A percentile compares a stretch with the other conserved stretches of the same genome.
These are phyloP conservation scores for Formica selysi DNA, from an alignment of 1,140 invertebrate genomes.

Conservation along the genomic window DNA sequence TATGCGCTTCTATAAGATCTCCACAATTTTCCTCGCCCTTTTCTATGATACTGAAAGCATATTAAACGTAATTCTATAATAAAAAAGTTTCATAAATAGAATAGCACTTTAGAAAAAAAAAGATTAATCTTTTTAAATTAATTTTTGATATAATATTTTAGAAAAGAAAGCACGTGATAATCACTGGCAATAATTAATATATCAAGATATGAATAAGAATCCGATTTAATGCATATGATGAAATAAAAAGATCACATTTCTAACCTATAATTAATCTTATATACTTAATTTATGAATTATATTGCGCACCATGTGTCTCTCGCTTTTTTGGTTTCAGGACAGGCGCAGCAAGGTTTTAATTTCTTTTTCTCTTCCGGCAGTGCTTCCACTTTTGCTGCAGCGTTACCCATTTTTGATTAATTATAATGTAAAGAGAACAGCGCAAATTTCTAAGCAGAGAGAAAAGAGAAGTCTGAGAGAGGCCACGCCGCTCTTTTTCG, in stretches of 20 bases:
- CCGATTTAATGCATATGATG: not conserved
- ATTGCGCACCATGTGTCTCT: slow-evolving; percentile 95
- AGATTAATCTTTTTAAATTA: not conserved
- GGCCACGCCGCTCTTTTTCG: too few species aligned
- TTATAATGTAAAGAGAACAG: not conserved
- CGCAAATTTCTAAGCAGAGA: not conserved
- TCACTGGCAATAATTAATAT: not conserved
- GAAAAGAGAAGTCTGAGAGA: too few species aligned
- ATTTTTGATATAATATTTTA: not conserved
- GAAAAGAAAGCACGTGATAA: not conserved
- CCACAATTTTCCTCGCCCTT: slow-evolving; percentile 97
- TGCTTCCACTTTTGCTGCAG: slow-evolving; percentile 78
- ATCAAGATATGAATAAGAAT: not conserved
- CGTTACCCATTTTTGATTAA: slow-evolving; percentile 79
- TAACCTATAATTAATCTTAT: not conserved
- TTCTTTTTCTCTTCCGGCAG: slow-evolving; percentile 88
- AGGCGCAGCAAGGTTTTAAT: slow-evolving; percentile 98
- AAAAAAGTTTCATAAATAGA: slow-evolving; percentile 6
- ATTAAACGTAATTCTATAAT: not conserved
- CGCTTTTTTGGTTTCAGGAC: slow-evolving; percentile 97
- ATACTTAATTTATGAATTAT: slow-evolving; percentile 16
- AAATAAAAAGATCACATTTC: not conserved
- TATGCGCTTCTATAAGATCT: slow-evolving; percentile 97
- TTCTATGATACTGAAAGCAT: slow-evolving; percentile 94
- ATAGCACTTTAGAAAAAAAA: slow-evolving; percentile 17